Percentiles rank a stretch among this genome's conserved stretches.
phyloP scores from a whole-genome alignment of 2,888 invertebrate genomes.

The Plemyria rubiginata region DNA sequence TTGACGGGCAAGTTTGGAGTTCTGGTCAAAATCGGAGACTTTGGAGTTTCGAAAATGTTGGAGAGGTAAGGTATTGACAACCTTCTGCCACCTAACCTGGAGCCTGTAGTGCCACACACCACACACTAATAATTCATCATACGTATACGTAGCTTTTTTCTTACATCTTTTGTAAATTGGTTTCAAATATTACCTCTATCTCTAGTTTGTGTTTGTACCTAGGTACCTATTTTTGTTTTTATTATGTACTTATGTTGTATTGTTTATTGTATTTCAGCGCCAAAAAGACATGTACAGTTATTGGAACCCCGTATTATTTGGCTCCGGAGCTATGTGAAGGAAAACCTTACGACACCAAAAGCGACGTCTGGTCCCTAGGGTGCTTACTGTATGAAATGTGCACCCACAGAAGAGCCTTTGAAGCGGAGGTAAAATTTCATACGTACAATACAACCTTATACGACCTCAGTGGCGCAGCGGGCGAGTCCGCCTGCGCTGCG shows the following conservation, averaged over 20 bases:
- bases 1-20: slow-evolving; percentile 87
- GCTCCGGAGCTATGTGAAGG: slow-evolving; percentile 94
- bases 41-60: slow-evolving; percentile 92
- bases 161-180: too few species aligned
- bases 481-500: too few species aligned
- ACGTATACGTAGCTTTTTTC: too few species aligned
- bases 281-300: slow-evolving; percentile 86
- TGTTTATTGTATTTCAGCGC: slow-evolving; percentile 69
- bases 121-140: too few species aligned
- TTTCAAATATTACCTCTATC: too few species aligned
- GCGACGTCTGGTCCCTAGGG: slow-evolving; percentile 94
- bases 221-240: too few species aligned
- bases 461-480: too few species aligned
- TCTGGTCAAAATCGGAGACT: slow-evolving; percentile 92
- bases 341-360: slow-evolving; percentile 90
- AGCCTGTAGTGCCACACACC: too few species aligned
- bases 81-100: too few species aligned
- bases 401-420: slow-evolving; percentile 89
- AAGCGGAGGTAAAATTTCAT: slow-evolving; percentile 83
- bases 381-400: slow-evolving; percentile 93
- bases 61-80: slow-evolving; percentile 81
- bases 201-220: too few species aligned
- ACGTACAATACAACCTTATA: too few species aligned
- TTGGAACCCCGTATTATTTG: slow-evolving; percentile 93
- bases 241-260: not conserved